These are phyloP conservation scores for Gallinago media DNA, from an alignment of 2,113 vertebrate species.

Conservation along the genomic window DNA sequence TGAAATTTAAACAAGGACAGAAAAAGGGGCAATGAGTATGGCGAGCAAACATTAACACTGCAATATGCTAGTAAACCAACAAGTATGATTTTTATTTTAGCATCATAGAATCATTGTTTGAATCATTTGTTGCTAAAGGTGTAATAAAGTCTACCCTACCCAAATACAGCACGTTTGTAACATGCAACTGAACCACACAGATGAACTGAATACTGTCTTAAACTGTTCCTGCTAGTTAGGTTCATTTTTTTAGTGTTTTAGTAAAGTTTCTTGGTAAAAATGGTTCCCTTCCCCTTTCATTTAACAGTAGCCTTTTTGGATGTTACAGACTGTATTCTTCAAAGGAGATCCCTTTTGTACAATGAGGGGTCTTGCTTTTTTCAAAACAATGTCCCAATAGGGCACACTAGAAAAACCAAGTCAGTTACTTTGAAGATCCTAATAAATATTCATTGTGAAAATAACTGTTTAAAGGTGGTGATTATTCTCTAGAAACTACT, in stretches of 20 bases:
- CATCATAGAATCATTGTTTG: no score
- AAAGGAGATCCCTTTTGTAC: not conserved
- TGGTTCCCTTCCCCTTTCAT: not conserved
- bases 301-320: not conserved
- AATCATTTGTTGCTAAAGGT: not conserved
- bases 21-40: not conserved
- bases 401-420: not conserved
- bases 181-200: not conserved
- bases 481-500: not conserved
- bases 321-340: not conserved
- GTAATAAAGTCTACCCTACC: not conserved
- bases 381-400: not conserved
- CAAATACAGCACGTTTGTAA: not conserved
- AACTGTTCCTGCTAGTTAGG: not conserved
- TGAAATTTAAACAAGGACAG: not conserved
- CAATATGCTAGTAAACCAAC: not conserved
- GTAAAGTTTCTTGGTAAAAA: not conserved
- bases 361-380: not conserved
- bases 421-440: not conserved
- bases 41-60: rapidly evolving
- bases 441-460: not conserved
- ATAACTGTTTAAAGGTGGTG: not conserved
- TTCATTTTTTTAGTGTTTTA: not conserved
- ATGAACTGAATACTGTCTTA: not conserved
- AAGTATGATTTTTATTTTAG: not conserved